Conservation (phyloP, 2,888 invertebrate genomes). For the Petrophora chlorosata region DNA sequence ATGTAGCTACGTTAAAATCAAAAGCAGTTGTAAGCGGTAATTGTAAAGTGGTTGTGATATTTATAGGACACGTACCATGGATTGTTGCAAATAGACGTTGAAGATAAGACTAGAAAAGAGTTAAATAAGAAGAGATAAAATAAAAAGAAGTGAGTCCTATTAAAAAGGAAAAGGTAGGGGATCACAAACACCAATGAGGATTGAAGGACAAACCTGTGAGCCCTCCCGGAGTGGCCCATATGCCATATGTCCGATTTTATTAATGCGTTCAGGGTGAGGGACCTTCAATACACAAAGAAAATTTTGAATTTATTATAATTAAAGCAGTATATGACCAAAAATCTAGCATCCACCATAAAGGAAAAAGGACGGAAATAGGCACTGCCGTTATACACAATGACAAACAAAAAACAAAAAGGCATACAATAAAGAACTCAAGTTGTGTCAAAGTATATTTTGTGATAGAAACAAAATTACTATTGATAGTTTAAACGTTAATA, state of each 20-base stretch:
- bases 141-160: slow-evolving; percentile 49
- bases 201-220: slow-evolving; percentile 85
- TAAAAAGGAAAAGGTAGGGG: slow-evolving; percentile 70
- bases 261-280: slow-evolving; percentile 85
- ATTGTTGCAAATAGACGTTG: slow-evolving; percentile 62
- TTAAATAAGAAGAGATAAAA: slow-evolving; percentile 52
- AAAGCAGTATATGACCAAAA: slow-evolving; percentile 47
- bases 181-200: slow-evolving; percentile 81
- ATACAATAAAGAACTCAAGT: slow-evolving; percentile 49
- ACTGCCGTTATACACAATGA: slow-evolving; percentile 50
- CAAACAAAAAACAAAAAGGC: slow-evolving; percentile 47
- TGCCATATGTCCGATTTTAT: slow-evolving; percentile 86
- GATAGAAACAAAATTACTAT: slow-evolving; percentile 49
- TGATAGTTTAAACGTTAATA: slow-evolving; percentile 37
- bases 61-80: slow-evolving; percentile 27
- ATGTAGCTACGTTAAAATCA: slow-evolving; percentile 32
- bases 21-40: slow-evolving; percentile 10
- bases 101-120: slow-evolving; percentile 46
- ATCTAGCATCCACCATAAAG: slow-evolving; percentile 67
- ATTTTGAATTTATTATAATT: slow-evolving; percentile 71
- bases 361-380: slow-evolving; percentile 62
- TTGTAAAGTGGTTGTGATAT: slow-evolving; percentile 8
- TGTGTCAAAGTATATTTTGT: slow-evolving; percentile 58
- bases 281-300: slow-evolving; percentile 86
- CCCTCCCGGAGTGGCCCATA: slow-evolving; percentile 87